Evolutionary conservation across 2,888 invertebrate species (phyloP).

Genomic region (Carterocephalus palaemon): DNA sequence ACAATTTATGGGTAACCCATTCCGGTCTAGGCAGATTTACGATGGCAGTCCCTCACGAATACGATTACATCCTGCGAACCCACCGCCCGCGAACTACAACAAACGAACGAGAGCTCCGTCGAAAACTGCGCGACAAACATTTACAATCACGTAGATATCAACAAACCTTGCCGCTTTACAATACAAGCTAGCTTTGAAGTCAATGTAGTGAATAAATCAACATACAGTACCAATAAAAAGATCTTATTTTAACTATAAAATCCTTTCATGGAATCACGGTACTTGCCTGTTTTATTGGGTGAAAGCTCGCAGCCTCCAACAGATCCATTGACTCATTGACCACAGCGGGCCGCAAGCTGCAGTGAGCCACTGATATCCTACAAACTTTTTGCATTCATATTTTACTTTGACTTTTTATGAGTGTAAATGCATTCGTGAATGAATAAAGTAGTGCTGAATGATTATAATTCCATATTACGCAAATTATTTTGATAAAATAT

Average conservation of each 20-base stretch:
- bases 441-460: neutral
- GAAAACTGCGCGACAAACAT: constrained; percentile 46
- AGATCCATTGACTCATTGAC: constrained; percentile 21
- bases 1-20: constrained; percentile 73
- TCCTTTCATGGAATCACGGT: constrained; percentile 11
- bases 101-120: constrained; percentile 7
- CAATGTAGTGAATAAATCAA: constrained; percentile 7
- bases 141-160: constrained; percentile 15
- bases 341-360: constrained; percentile 1
- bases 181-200: constrained; percentile 36
- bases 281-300: constrained; percentile 18
- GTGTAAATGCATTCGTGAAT: neutral
- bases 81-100: constrained; percentile 41
- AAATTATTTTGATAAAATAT: too few relatives aligned
- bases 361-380: constrained; percentile 11
- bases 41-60: constrained; percentile 61
- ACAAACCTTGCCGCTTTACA: constrained; percentile 1
- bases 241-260: constrained; percentile 21
- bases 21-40: constrained; percentile 69
- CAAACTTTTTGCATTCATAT: constrained; percentile 8
- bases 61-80: constrained; percentile 46
- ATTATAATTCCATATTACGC: too few relatives aligned
- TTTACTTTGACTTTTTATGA: constrained; percentile 11
- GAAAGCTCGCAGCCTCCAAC: constrained; percentile 10
- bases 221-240: constrained; percentile 22